These are phyloP conservation scores for Aphodius sticticus DNA, from an alignment of 2,888 invertebrate genomes.

Conservation along the genomic window DNA sequence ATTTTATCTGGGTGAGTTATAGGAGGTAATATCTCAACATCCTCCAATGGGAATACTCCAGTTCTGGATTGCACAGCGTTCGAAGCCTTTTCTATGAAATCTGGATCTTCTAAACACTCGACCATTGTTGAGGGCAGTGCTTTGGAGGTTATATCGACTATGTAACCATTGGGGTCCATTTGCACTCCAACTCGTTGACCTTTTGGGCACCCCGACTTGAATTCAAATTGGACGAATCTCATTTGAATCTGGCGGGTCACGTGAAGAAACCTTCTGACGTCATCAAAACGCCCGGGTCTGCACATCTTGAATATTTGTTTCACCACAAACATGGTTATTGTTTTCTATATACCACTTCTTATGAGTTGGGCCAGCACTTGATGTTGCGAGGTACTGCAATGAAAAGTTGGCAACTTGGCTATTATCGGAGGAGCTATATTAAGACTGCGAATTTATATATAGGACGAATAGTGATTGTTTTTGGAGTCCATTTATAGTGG, in stretches of 20 bases:
- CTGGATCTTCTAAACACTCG: not conserved
- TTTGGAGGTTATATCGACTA: not conserved
- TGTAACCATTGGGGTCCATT: not conserved
- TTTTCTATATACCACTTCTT: too few relatives aligned
- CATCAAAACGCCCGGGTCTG: not conserved
- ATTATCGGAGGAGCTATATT: not conserved
- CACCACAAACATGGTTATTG: not conserved
- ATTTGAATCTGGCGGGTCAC: not conserved
- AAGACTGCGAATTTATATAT: not conserved
- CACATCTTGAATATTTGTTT: not conserved
- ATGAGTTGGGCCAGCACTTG: not conserved
- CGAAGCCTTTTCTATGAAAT: constrained; percentile 6
- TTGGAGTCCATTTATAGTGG: not conserved
- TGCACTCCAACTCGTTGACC: constrained; percentile 7
- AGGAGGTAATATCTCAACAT: constrained; percentile 7
- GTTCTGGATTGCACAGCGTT: not conserved
- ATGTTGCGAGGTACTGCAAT: not conserved
- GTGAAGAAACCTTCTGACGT: not conserved
- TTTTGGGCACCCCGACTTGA: not conserved
- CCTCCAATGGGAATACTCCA: not conserved
- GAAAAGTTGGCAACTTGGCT: not conserved
- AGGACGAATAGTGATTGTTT: not conserved
- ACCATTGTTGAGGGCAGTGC: constrained; percentile 6
- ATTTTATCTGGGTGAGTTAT: constrained; percentile 21
- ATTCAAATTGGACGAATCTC: constrained; percentile 17